Conservation (phyloP, 1,140 invertebrate species). For the Pogonus chalceus region DNA sequence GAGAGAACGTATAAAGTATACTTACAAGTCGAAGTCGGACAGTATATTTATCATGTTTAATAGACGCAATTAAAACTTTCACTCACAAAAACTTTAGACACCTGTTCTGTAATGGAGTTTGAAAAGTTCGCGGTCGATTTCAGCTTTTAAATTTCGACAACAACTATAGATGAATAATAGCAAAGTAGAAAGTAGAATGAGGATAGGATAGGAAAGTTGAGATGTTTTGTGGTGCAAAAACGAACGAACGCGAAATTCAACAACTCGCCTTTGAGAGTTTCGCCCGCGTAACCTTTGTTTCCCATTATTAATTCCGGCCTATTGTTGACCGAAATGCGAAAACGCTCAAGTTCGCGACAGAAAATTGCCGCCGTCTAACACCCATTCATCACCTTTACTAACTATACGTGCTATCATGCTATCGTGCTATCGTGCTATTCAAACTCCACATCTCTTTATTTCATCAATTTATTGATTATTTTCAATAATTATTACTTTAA, state of each 20-base stretch:
- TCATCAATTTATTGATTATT: too few relatives aligned
- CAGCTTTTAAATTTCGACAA: background rate
- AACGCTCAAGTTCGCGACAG: background rate
- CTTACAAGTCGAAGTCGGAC: too few relatives aligned
- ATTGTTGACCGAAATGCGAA: background rate
- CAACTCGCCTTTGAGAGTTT: too few relatives aligned
- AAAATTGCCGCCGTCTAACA: background rate
- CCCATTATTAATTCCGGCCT: background rate
- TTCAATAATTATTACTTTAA: too few relatives aligned
- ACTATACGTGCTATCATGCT: too few relatives aligned
- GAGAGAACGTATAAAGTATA: too few relatives aligned
- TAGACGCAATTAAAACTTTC: background rate
- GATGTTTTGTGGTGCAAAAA: background rate
- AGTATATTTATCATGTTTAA: background rate
- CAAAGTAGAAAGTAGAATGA: background rate
- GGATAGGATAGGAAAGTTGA: background rate
- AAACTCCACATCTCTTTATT: too few relatives aligned
- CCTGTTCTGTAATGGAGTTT: background rate
- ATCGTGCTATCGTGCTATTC: too few relatives aligned
- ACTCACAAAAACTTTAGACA: background rate
- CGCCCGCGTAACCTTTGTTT: background rate
- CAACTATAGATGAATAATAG: background rate
- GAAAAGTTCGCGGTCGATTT: background rate
- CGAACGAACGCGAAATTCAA: too few relatives aligned
- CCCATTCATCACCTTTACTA: background rate